phyloP scores from a whole-genome alignment of 35 echinoderm and acorn worm genomes.

The Hemicentrotus pulcherrimus region DNA sequence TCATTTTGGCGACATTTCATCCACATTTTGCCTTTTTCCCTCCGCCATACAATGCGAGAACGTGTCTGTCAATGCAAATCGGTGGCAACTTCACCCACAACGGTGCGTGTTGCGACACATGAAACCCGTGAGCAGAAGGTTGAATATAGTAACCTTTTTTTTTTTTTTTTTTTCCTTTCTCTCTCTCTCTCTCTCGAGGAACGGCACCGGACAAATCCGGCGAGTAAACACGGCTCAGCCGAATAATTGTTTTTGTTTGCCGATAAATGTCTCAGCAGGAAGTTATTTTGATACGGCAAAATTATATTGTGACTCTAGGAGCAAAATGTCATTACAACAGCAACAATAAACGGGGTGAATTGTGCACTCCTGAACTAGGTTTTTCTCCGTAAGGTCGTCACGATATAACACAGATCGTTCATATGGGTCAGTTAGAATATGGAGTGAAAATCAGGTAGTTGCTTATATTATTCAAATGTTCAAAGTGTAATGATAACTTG shows the following conservation, averaged over 20 bases:
- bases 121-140: constrained; percentile 23
- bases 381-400: background rate
- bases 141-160: background rate
- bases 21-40: constrained; percentile 24
- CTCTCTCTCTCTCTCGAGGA: background rate
- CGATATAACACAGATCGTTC: background rate
- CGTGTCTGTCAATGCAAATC: constrained; percentile 27
- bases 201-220: constrained; percentile 15
- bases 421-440: background rate
- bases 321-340: background rate
- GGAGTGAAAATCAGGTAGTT: too few relatives aligned
- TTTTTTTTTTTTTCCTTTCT: background rate
- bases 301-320: background rate
- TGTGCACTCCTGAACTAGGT: background rate
- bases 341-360: background rate
- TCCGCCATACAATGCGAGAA: constrained; percentile 20
- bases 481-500: too few relatives aligned
- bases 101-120: constrained; percentile 27
- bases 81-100: background rate
- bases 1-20: constrained; percentile 55
- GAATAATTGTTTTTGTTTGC: constrained; percentile 57
- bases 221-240: constrained; percentile 30
- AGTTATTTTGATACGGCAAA: constrained; percentile 22
- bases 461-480: too few relatives aligned
- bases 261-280: constrained; percentile 19